Evolutionary conservation across 2,888 invertebrate species (phyloP).

Genomic region (Agriopis aurantiaria): DNA sequence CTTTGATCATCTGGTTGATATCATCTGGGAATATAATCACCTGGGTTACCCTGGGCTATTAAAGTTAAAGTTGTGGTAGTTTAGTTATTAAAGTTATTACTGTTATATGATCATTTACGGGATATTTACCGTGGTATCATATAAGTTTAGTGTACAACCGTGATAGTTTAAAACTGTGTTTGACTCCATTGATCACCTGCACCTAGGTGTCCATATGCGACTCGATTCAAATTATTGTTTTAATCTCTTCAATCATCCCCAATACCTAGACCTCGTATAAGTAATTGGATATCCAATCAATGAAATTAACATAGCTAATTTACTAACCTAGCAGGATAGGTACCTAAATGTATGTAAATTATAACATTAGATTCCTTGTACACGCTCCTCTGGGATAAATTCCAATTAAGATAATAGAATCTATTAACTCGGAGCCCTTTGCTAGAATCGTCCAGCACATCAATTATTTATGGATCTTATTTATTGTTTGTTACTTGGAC

Average conservation of each 20-base stretch:
- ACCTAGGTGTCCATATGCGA: too few relatives aligned
- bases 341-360: slow-evolving; percentile 38
- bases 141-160: too few relatives aligned
- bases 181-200: too few relatives aligned
- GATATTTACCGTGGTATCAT: too few relatives aligned
- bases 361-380: slow-evolving; percentile 28
- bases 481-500: slow-evolving; percentile 36
- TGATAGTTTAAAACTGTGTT: too few relatives aligned
- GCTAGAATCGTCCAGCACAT: slow-evolving; percentile 22
- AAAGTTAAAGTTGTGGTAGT: too few relatives aligned
- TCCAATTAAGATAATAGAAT: slow-evolving; percentile 40
- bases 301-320: slow-evolving; percentile 29
- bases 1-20: neutral
- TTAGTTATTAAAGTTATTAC: too few relatives aligned
- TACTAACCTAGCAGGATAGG: neutral
- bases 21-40: too few relatives aligned
- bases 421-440: slow-evolving; percentile 23
- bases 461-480: slow-evolving; percentile 34
- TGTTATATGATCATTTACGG: too few relatives aligned
- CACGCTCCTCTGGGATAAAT: slow-evolving; percentile 30
- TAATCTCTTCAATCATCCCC: neutral
- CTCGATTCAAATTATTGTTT: too few relatives aligned
- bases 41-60: too few relatives aligned
- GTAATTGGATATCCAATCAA: slow-evolving; percentile 14
- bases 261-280: neutral